Conservation (phyloP, 2,888 invertebrate genomes). For the Tyria jacobaeae region DNA sequence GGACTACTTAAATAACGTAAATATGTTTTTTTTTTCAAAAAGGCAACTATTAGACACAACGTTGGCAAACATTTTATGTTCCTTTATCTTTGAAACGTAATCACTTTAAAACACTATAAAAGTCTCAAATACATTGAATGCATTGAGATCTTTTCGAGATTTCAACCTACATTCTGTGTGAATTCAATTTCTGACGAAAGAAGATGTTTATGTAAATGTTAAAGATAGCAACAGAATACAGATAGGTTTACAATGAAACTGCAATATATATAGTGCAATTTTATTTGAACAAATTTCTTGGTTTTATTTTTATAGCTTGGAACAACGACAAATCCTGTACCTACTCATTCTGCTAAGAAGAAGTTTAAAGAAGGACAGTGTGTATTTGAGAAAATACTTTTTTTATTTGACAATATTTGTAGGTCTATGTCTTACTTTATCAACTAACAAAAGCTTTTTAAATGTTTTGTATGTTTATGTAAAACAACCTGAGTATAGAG, state of each 20-base stretch:
- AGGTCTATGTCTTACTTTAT: too few relatives aligned
- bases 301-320: too few relatives aligned
- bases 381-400: too few relatives aligned
- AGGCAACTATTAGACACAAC: not conserved
- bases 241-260: not conserved
- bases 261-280: not conserved
- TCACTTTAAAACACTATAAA: slow-evolving; percentile 10
- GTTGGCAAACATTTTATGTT: not conserved
- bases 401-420: too few relatives aligned
- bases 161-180: slow-evolving; percentile 19
- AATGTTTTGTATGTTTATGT: too few relatives aligned
- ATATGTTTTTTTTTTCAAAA: not conserved
- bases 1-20: not conserved
- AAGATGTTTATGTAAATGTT: not conserved
- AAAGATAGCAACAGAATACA: not conserved
- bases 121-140: slow-evolving; percentile 16
- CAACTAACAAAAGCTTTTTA: too few relatives aligned
- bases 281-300: not conserved
- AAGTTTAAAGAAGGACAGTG: too few relatives aligned
- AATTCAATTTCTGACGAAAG: slow-evolving; percentile 21
- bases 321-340: too few relatives aligned
- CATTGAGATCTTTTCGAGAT: slow-evolving; percentile 18
- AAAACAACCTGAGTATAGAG: too few relatives aligned
- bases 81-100: not conserved
- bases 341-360: too few relatives aligned